phyloP scores from a whole-genome alignment of 2,888 invertebrate genomes.

The Callyntrura guangdongensis region DNA sequence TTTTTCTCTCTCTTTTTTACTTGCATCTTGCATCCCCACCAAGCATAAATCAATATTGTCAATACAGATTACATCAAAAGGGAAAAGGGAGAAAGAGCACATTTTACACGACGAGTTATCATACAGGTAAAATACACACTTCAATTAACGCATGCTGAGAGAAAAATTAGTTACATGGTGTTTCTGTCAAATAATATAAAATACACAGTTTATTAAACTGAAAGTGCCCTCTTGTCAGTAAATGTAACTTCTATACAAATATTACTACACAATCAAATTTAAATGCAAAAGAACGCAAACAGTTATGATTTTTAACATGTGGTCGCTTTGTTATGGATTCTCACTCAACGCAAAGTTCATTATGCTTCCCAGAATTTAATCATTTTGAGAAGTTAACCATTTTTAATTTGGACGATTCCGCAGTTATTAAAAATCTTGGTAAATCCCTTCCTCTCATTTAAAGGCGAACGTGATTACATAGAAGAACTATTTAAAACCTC shows the following conservation, averaged over 20 bases:
- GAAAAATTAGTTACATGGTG: slow-evolving; percentile 70
- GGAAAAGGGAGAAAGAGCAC: neutral
- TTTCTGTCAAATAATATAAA: slow-evolving; percentile 51
- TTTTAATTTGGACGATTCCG: neutral
- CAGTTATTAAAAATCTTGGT: neutral
- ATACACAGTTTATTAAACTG: neutral
- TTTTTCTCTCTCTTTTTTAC: slow-evolving; percentile 21
- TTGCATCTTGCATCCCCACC: slow-evolving; percentile 15
- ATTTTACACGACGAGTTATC: neutral
- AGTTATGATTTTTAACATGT: too few species aligned
- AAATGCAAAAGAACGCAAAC: too few species aligned
- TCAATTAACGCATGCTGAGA: slow-evolving; percentile 71
- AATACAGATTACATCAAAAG: slow-evolving; percentile 59
- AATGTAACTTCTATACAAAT: too few species aligned
- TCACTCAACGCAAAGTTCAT: too few species aligned
- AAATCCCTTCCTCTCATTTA: too few species aligned
- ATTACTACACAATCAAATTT: too few species aligned
- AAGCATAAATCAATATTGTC: slow-evolving; percentile 75
- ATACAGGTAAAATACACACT: slow-evolving; percentile 55
- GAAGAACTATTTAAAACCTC: neutral
- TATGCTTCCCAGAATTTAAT: too few species aligned
- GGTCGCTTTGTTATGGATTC: too few species aligned
- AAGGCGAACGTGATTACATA: too few species aligned
- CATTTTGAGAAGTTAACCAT: neutral
- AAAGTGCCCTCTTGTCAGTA: too few species aligned